Base-by-base conservation (phyloP, 1,140 invertebrate species). In the Chelonus insularis region DNA sequence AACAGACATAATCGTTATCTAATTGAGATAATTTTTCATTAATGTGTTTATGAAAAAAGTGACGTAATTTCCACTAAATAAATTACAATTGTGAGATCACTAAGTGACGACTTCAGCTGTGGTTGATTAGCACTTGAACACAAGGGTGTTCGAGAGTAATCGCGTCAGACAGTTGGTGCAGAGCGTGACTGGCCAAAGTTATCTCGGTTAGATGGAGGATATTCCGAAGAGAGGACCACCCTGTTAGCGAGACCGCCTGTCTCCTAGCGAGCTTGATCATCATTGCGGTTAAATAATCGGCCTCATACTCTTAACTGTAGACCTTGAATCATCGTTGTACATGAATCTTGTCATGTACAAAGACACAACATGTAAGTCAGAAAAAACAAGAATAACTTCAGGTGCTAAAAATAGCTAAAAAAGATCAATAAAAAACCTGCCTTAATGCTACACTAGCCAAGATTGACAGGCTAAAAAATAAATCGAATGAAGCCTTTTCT, bases 141-240 rank as follows among this genome's bases (percentile, higher is more conserved):
- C 41, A 47, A 52, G 57, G 34, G 57, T 43, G 48, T 60, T 60
- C 57, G 39, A 60, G 57, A 52, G 57, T 50, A 60, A 60, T 60
- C 57, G 48, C 57, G 47, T 52, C 47, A 56, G 37, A 50, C 57
- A 25, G 47, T 52, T 29, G 47, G 23, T 51, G n/a, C 14, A 29
- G 36, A 60, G 57, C 57, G 57, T 60, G 57, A 60, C 57, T 60
- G 34, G 57, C 48, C 48, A 51, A 52, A 60, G 57, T 60, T 60
- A 60, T 60, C 57, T 60, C 57, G 21, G 18, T 52, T 25, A 34
- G 39, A 56, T 56, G 54, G 12, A 8, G 5, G 18, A 23, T 48
- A 23, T 48, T 32, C 25, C 25, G 25, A 29, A 29, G 25, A 29
- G 48, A 47, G 37, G 57, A 60, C 57, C 57, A 60, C 57, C 57